Conservation (phyloP, 1,140 invertebrate genomes). For the Heliothis subflexa region DNA sequence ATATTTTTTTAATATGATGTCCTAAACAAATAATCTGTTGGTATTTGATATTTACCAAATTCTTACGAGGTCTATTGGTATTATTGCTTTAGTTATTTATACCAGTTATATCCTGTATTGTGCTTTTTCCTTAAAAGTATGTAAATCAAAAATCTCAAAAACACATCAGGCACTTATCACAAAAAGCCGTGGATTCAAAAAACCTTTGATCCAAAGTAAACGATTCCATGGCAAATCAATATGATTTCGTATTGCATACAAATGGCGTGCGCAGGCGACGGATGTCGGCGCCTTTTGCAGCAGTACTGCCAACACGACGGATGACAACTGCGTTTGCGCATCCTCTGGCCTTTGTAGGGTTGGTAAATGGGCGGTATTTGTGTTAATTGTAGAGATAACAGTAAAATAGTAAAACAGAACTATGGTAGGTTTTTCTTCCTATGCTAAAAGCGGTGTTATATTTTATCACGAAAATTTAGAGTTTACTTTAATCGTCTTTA, state of each 20-base stretch:
- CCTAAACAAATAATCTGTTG: conserved; percentile 45
- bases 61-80: neutral
- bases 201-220: conserved; percentile 40
- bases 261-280: conserved; percentile 36
- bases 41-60: neutral
- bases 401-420: too few relatives aligned
- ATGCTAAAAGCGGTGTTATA: too few relatives aligned
- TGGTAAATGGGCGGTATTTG: neutral
- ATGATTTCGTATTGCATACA: conserved; percentile 43
- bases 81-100: neutral
- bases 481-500: too few relatives aligned
- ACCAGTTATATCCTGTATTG: too few relatives aligned
- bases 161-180: neutral
- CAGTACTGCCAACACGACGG: conserved; percentile 25
- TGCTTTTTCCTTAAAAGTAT: conserved; percentile 3
- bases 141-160: conserved; percentile 2
- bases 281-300: conserved; percentile 49
- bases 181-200: conserved; percentile 5
- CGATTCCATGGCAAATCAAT: conserved; percentile 37
- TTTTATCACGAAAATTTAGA: too few relatives aligned
- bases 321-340: conserved; percentile 17
- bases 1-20: conserved; percentile 9
- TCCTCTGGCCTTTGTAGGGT: conserved; percentile 40
- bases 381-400: neutral
- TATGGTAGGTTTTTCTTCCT: too few relatives aligned